Evolutionary conservation across 2,113 vertebrate genomes (phyloP), one percentile per base, ranked within the genome.

Genomic region (Sturnira hondurensis): DNA sequence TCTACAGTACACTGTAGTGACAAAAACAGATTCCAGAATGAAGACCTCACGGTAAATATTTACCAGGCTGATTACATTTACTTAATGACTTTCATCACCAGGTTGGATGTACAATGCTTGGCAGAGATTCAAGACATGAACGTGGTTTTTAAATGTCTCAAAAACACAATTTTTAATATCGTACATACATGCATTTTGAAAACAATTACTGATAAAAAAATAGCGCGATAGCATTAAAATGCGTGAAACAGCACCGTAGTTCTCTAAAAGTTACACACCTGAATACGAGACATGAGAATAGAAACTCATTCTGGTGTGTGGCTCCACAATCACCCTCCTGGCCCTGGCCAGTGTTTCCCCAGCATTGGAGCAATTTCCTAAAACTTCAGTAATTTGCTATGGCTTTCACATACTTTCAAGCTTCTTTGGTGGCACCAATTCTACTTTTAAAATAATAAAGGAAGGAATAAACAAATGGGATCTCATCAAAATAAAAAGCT

Each of bases 321-420:
- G 16, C 28, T 74, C 1, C 31, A 52, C 9, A 36, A n/a, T 63
- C 20, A 38, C 52, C 84, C 7, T 89, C 47, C 38, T 47, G 84
- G 52, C 12, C 28, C 9, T 61, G 28, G 33, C 6, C 20, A 82
- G 56, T 67, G 9, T 67, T 77, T 93, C n/a, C 16, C 45, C 19
- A 43, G 2, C 28, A 56, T 54, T 50, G 9, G 31, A 88, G 16
- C 16, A 88, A 81, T 50, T 84, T 3, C 33, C 67, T 77, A 80
- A 95, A 80, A 14, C 8, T 77, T 91, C 36, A 81, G 28, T 47
- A 70, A 71, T 87, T 95, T 93, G 15, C 41, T 94, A 85, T 61
- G 12, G 84, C 92, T 96, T 95, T 91, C 24, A 76, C 6, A 71
- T 54, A 43, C 4, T 87, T 95, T 70, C 16, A 45, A 84, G 22